These are phyloP conservation scores for Callorhinus ursinus DNA, from an alignment of 2,113 vertebrate species.

Conservation along the genomic window DNA sequence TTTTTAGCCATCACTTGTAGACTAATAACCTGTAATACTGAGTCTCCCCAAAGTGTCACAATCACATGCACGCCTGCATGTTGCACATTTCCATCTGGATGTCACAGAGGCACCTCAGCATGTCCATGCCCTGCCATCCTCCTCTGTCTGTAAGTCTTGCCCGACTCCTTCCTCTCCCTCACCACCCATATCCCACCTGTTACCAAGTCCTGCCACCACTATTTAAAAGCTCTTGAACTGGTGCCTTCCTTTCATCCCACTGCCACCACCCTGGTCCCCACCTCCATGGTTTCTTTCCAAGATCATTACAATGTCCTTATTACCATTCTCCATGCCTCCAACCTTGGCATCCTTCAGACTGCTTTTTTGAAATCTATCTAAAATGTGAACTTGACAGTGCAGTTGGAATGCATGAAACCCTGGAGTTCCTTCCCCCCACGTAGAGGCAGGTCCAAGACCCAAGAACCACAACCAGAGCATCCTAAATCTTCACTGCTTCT, in stretches of 20 bases:
- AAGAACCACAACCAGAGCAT: neutral
- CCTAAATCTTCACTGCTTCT: neutral
- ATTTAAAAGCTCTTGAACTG: neutral
- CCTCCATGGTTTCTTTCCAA: neutral
- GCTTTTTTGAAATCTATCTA: neutral
- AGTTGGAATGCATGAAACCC: neutral
- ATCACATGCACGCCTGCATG: neutral
- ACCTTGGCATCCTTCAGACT: neutral
- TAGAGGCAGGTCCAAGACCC: neutral
- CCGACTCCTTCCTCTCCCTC: neutral
- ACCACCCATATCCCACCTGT: neutral
- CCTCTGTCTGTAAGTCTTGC: neutral
- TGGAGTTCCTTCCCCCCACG: rapidly evolving
- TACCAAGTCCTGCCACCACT: neutral
- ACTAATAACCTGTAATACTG: neutral
- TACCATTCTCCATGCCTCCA: neutral
- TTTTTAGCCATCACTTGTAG: neutral
- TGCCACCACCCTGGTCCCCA: neutral
- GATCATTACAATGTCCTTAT: neutral
- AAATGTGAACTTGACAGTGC: neutral
- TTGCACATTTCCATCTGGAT: neutral
- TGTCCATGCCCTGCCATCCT: neutral
- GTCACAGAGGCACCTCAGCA: neutral
- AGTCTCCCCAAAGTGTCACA: neutral
- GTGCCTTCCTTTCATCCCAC: neutral